Evolutionary conservation across 2,113 vertebrate genomes (phyloP).

Genomic region (Tretioscincus oriximinensis): DNA sequence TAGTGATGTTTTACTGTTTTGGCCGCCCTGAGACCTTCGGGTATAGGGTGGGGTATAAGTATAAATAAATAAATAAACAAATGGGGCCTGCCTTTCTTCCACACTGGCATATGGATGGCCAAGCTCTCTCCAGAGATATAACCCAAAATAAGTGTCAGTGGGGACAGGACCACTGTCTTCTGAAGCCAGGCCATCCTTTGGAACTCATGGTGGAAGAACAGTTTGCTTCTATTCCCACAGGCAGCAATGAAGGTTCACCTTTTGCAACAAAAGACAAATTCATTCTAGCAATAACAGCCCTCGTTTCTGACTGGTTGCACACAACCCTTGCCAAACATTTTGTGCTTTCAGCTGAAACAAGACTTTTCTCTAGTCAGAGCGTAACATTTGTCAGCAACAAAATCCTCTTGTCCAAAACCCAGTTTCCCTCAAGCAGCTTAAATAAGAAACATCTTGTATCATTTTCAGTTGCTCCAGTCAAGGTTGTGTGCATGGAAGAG

Average conservation of each 20-base stretch:
- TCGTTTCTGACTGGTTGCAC: not conserved
- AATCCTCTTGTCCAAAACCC: not conserved
- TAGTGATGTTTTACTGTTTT: too few species aligned
- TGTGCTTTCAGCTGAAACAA: not conserved
- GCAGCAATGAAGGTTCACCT: not conserved
- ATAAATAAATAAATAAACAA: too few species aligned
- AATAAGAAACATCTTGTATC: not conserved
- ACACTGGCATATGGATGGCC: too few species aligned
- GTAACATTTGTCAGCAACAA: not conserved
- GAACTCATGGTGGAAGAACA: not conserved
- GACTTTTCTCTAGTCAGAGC: not conserved
- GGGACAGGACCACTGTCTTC: not conserved
- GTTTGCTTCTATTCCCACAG: not conserved
- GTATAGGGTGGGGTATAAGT: too few species aligned
- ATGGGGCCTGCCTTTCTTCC: too few species aligned
- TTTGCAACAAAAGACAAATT: not conserved
- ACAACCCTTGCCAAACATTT: not conserved
- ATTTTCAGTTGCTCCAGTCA: conserved; percentile 4
- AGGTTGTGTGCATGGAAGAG: not conserved
- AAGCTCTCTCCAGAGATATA: too few species aligned
- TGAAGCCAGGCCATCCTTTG: not conserved
- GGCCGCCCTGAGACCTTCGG: too few species aligned
- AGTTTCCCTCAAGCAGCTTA: not conserved
- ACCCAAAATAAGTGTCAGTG: too few species aligned
- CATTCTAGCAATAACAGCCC: not conserved